A percentile compares a stretch with the other conserved stretches of the same genome.
Evolutionary conservation across 2,113 vertebrate genomes (phyloP).

Genomic region (Chaetodon auriga): DNA sequence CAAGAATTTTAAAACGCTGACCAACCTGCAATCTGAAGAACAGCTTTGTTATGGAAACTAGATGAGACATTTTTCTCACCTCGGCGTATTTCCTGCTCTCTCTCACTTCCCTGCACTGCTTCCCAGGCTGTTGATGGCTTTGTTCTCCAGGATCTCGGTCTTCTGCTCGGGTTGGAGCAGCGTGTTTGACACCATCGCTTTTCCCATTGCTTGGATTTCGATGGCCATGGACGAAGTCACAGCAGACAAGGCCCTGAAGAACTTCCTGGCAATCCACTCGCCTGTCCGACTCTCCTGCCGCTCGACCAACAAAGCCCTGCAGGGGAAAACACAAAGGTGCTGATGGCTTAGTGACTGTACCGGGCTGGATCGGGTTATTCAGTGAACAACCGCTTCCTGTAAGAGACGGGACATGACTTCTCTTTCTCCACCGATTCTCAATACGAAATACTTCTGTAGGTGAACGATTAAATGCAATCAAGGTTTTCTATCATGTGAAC

Average conservation of each 20-base stretch:
- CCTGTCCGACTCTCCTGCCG: constrained; percentile 80
- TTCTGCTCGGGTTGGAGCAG: constrained; percentile 76
- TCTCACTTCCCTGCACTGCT: constrained; percentile 65
- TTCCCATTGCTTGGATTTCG: constrained; percentile 76
- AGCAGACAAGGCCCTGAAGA: constrained; percentile 64
- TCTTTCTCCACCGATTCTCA: not conserved
- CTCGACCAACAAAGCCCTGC: constrained; percentile 85
- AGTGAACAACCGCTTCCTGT: not conserved
- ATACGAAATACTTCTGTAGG: not conserved
- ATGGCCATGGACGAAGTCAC: constrained; percentile 79
- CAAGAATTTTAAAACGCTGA: not conserved
- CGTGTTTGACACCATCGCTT: constrained; percentile 83
- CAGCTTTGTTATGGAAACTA: not conserved
- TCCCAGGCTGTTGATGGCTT: constrained; percentile 80
- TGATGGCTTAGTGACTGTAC: not conserved
- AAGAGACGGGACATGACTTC: not conserved
- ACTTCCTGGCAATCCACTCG: constrained; percentile 85
- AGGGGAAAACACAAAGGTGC: constrained; percentile 16
- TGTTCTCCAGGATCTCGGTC: constrained; percentile 85
- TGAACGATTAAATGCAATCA: not conserved
- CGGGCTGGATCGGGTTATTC: not conserved
- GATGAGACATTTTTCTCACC: constrained; percentile 21
- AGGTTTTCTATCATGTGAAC: not conserved
- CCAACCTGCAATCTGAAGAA: not conserved
- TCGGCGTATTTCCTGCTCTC: not conserved